Evolutionary conservation across 2,113 vertebrate genomes (phyloP).

Genomic region (Chionomys nivalis): DNA sequence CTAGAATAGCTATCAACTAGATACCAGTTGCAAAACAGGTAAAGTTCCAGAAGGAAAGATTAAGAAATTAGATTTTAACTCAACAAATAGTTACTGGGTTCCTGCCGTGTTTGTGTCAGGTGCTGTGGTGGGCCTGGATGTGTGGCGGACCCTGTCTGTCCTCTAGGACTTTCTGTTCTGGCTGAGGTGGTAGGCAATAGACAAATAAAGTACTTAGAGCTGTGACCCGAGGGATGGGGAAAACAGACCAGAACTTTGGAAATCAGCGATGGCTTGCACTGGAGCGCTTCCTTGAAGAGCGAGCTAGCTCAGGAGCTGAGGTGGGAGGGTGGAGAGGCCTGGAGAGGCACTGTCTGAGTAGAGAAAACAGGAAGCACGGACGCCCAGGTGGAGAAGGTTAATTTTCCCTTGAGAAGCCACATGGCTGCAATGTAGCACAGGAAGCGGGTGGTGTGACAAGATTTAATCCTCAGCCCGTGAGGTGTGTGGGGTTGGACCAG

Average conservation of each 20-base stretch:
- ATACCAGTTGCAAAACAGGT: slow-evolving; percentile 66
- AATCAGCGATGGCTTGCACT: not conserved
- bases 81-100: not conserved
- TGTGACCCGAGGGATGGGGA: not conserved
- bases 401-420: not conserved
- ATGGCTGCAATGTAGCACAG: not conserved
- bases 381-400: not conserved
- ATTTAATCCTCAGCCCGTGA: fast-evolving
- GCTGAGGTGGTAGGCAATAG: not conserved
- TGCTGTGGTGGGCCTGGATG: not conserved
- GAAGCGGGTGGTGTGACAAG: not conserved
- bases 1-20: slow-evolving; percentile 74
- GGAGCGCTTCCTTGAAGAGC: not conserved
- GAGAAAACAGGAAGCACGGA: not conserved
- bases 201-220: not conserved
- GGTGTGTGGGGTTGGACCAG: no score
- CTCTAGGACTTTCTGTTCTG: not conserved
- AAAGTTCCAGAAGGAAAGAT: slow-evolving; percentile 69
- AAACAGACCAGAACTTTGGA: not conserved
- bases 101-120: not conserved
- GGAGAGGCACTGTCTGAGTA: not conserved
- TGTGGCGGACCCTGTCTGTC: not conserved
- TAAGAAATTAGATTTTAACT: slow-evolving; percentile 52
- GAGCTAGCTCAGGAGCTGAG: not conserved
- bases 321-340: not conserved